phyloP scores from a whole-genome alignment of 2,113 vertebrate species.

The Cyprinodon tularosa region DNA sequence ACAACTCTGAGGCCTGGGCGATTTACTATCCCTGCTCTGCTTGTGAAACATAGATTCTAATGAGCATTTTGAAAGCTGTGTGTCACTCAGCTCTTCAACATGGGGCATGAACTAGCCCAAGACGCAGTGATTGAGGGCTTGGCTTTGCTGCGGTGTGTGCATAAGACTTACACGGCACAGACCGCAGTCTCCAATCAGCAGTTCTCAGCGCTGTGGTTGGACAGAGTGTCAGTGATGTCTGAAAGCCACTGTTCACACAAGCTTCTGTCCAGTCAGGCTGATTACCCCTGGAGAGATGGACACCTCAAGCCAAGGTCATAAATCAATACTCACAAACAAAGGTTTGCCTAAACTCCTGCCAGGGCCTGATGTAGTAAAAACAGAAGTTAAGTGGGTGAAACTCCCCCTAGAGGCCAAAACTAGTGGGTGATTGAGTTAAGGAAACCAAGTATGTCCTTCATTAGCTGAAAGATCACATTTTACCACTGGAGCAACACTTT shows the following conservation, averaged over 20 bases:
- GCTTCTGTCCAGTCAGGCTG: conserved; percentile 61
- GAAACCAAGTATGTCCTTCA: conserved; percentile 76
- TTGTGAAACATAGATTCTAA: conserved; percentile 83
- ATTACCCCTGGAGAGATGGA: conserved; percentile 62
- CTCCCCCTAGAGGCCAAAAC: conserved; percentile 76
- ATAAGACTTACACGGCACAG: conserved; percentile 59
- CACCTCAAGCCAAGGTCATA: conserved; percentile 62
- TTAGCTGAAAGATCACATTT: conserved; percentile 79
- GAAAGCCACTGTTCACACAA: conserved; percentile 73
- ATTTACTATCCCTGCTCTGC: conserved; percentile 80
- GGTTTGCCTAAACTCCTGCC: conserved; percentile 65
- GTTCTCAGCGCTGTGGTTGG: conserved; percentile 67
- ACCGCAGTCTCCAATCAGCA: conserved; percentile 73
- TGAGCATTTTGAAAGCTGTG: conserved; percentile 72
- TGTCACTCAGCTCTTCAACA: conserved; percentile 68
- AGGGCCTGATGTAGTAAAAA: conserved; percentile 69
- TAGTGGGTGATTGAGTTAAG: conserved; percentile 60
- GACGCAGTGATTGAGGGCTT: conserved; percentile 68
- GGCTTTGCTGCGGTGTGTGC: conserved; percentile 56
- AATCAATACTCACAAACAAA: conserved; percentile 74
- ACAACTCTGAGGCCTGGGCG: conserved; percentile 73
- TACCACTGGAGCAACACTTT: conserved; percentile 71
- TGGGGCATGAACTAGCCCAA: conserved; percentile 62
- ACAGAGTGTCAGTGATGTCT: conserved; percentile 79
- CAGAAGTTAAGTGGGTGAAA: conserved; percentile 49